A percentile compares a stretch with the other conserved stretches of the same genome.
These are phyloP conservation scores for Choreutis nemorana DNA, from an alignment of 2,888 invertebrate species.

Conservation along the genomic window DNA sequence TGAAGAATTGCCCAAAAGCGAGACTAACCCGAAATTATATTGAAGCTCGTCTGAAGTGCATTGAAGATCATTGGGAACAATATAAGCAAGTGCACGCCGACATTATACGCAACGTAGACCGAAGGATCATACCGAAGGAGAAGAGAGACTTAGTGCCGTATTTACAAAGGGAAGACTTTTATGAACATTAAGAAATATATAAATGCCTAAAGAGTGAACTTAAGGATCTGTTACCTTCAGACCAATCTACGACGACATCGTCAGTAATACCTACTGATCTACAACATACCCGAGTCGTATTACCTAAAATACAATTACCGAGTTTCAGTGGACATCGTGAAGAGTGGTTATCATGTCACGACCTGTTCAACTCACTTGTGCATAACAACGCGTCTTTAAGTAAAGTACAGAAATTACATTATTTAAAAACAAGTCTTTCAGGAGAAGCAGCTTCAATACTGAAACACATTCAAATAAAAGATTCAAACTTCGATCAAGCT, in stretches of 20 bases:
- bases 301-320: conserved; percentile 8
- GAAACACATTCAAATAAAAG: conserved; percentile 8
- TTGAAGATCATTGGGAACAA: not conserved
- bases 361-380: conserved; percentile 7
- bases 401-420: conserved; percentile 9
- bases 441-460: conserved; percentile 11
- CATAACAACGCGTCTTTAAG: conserved; percentile 6
- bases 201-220: not conserved
- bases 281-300: not conserved
- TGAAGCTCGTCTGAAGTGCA: not conserved
- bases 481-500: conserved; percentile 8
- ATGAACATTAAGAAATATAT: not conserved
- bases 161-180: not conserved
- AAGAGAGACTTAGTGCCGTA: not conserved
- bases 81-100: not conserved
- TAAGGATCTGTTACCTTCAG: not conserved
- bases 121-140: not conserved
- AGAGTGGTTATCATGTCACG: conserved; percentile 9
- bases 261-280: not conserved
- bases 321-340: conserved; percentile 8
- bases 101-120: not conserved
- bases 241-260: not conserved
- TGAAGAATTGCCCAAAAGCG: not conserved
- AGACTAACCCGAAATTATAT: not conserved
- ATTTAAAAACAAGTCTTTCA: conserved; percentile 8